Conservation (phyloP, 2,888 invertebrate genomes). For the Caenorhabditis sp. region DNA sequence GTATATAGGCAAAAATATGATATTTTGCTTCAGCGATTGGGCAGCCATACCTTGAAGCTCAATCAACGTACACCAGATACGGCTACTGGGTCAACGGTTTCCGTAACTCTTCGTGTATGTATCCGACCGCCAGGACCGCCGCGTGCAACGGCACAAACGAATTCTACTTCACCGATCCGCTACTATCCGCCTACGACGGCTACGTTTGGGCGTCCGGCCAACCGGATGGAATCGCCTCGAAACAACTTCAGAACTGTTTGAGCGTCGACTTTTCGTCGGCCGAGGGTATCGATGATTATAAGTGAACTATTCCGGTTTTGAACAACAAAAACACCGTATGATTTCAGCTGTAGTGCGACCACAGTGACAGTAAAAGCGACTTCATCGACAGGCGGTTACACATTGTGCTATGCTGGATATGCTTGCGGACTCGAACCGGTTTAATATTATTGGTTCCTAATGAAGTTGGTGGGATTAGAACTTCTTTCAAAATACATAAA, state of each 20-base stretch:
- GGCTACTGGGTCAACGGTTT: conserved; percentile 12
- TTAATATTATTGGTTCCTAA: no score
- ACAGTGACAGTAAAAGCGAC: no score
- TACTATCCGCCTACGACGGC: conserved; percentile 3
- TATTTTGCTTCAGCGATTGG: background rate
- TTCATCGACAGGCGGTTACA: no score
- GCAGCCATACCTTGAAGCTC: background rate
- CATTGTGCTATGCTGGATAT: no score
- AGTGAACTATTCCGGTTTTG: background rate
- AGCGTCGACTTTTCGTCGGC: background rate
- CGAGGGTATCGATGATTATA: background rate
- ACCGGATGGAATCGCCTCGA: background rate
- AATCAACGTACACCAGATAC: background rate
- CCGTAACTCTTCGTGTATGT: background rate
- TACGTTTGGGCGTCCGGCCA: conserved; percentile 9
- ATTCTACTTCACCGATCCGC: conserved; percentile 18
- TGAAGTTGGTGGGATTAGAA: no score
- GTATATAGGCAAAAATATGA: no score
- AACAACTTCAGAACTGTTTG: background rate
- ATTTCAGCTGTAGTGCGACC: no score
- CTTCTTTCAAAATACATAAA: no score
- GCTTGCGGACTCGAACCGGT: no score
- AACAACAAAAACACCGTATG: no score
- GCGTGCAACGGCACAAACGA: conserved; percentile 20
- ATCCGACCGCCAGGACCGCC: background rate